These are phyloP conservation scores for Agrilus cyanescens DNA, from an alignment of 2,888 invertebrate genomes.

Conservation along the genomic window DNA sequence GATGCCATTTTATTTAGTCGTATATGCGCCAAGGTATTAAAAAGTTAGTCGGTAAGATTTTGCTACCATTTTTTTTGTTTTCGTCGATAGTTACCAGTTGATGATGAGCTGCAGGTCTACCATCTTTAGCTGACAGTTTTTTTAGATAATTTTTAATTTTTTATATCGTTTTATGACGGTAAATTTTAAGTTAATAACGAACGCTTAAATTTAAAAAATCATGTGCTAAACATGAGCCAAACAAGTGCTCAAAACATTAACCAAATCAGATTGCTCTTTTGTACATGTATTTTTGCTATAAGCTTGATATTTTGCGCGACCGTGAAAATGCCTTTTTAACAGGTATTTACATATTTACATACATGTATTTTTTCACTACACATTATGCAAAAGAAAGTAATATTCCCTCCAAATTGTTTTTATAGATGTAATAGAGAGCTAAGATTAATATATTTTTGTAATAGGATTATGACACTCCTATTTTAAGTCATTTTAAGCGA, in stretches of 20 bases:
- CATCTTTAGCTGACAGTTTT: too few relatives aligned
- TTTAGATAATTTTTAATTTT: constrained; percentile 11
- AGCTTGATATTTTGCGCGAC: constrained; percentile 19
- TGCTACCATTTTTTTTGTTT: too few relatives aligned
- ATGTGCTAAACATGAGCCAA: constrained; percentile 21
- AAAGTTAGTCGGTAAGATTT: too few relatives aligned
- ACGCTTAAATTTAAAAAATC: too few relatives aligned
- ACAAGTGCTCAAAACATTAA: constrained; percentile 19
- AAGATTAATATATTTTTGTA: constrained; percentile 28
- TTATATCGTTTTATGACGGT: constrained; percentile 4
- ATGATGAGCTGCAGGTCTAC: too few relatives aligned
- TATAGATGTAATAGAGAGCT: constrained; percentile 20
- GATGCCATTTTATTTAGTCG: too few relatives aligned
- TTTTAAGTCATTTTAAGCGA: constrained; percentile 30
- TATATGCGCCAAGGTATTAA: too few relatives aligned
- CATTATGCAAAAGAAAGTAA: constrained; percentile 12
- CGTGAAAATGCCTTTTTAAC: constrained; percentile 24
- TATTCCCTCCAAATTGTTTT: constrained; percentile 33
- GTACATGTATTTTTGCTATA: constrained; percentile 17
- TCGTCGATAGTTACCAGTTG: too few relatives aligned
- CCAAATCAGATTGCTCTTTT: constrained; percentile 15
- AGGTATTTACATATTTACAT: constrained; percentile 3
- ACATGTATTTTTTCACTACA: constrained; percentile 9
- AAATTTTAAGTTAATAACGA: too few relatives aligned
- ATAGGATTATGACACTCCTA: constrained; percentile 26